These are phyloP conservation scores for Hippocampus mohnikei DNA, from an alignment of 2,113 vertebrate species.

Conservation along the genomic window DNA sequence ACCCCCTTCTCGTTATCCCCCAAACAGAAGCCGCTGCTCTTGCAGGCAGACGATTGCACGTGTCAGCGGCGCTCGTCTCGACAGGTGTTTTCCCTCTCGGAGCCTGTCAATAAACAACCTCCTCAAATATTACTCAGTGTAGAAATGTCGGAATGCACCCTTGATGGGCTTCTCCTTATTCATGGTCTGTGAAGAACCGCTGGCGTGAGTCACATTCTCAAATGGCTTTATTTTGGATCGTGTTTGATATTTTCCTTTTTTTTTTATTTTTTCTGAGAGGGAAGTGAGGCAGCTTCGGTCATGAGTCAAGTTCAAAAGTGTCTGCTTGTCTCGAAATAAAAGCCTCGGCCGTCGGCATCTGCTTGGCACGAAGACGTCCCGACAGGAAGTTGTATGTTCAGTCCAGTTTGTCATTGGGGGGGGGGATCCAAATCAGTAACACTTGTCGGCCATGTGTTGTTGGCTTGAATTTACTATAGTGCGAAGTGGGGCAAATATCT, in stretches of 20 bases:
- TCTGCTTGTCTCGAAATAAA: constrained; percentile 4
- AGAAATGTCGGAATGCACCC: background rate
- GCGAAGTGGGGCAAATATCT: no score
- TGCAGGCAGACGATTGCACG: no score
- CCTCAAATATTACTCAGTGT: background rate
- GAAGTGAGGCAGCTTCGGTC: background rate
- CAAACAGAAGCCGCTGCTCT: no score
- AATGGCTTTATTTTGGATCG: background rate
- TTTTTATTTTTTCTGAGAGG: background rate
- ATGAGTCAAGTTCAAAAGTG: background rate
- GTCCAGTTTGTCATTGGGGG: background rate
- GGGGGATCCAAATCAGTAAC: background rate
- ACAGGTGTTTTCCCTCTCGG: background rate
- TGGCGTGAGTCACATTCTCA: background rate
- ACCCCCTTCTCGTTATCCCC: no score
- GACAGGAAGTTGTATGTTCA: constrained; percentile 1
- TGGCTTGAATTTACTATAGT: no score
- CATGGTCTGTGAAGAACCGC: background rate
- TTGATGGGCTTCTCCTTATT: background rate
- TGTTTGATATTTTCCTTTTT: constrained; percentile 4
- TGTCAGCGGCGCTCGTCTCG: no score
- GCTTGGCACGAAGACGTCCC: background rate
- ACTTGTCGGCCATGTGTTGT: background rate
- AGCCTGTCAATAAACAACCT: background rate
- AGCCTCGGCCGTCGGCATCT: background rate